Base-by-base conservation (phyloP, 2,888 invertebrate species). In the Cephus spinipes region DNA sequence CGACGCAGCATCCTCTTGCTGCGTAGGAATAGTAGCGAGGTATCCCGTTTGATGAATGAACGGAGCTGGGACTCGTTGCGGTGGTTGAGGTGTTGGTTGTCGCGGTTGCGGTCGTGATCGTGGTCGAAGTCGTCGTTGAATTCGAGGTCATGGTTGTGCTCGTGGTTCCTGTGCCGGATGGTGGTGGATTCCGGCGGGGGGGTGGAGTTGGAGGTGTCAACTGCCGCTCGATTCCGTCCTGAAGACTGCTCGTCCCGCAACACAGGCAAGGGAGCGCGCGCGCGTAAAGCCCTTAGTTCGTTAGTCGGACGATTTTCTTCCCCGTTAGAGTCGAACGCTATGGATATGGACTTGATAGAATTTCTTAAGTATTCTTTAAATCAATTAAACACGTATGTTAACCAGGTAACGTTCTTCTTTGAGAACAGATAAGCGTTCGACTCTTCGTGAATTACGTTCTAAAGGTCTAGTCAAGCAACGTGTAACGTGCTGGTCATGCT, bases 171-270 rank as follows among this genome's bases (percentile, higher is more conserved):
- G 84, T 88, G 91, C 88, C 87, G 88, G 86, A 80, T 78, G 86
- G 79, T 78, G 85, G 86, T 84, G 87, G 87, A 83, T 90, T 90
- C 87, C 93, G 92, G 87, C 93, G 92, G 86, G 94, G 93, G 85
- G 94, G 94, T 84, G 93, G 93, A 85, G 93, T 93, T 83, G 94
- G 93, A 86, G 94, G 94, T 91, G 94, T 94, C 92, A 94, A 92
- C 92, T 94, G 94, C 90, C 93, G 92, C 92, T 92, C 92, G 93
- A 93, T 92, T 88, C 93, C 93, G 89, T 92, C 92, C 93, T 93
- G 93, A 92, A 93, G 92, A 93, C 93, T 93, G 92, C 90, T 89
- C 86, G 87, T 88, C 74, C 78, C 80, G 85, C 85, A 81, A 85
- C 81, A 83, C 81, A 85, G 82, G 81, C 82, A 81, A 77, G 79